Conservation (phyloP, 2,888 invertebrate species). For the Phlogophora meticulosa region DNA sequence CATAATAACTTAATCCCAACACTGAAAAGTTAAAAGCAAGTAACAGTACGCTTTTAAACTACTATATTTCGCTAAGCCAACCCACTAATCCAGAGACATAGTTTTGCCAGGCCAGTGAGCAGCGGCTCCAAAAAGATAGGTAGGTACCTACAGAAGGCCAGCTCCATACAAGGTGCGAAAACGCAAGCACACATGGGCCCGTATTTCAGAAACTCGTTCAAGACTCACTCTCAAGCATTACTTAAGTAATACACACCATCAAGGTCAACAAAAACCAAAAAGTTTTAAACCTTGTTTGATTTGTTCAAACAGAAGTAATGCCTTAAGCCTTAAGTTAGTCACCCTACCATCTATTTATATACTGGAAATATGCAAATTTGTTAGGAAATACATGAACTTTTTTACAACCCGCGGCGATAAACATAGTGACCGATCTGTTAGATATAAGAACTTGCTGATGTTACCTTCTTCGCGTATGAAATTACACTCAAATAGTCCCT, state of each 20-base stretch:
- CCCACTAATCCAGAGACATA: constrained; percentile 60
- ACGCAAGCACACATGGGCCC: neutral
- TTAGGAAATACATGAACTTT: too few species aligned
- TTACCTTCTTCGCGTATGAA: neutral
- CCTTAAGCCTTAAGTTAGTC: too few species aligned
- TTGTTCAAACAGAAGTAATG: too few species aligned
- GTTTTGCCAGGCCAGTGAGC: constrained; percentile 66
- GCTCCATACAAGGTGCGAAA: neutral
- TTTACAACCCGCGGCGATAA: too few species aligned
- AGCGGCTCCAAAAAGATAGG: neutral
- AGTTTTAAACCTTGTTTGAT: too few species aligned
- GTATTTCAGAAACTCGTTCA: neutral
- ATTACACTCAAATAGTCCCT: neutral
- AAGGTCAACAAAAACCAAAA: too few species aligned
- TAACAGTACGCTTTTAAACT: constrained; percentile 47
- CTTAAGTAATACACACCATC: too few species aligned
- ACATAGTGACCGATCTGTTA: neutral
- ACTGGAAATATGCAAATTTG: too few species aligned
- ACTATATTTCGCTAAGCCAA: constrained; percentile 50
- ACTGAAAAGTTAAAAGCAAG: constrained; percentile 46
- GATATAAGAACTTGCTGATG: neutral
- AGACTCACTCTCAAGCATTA: too few species aligned
- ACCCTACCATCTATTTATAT: too few species aligned
- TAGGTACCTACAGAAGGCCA: constrained; percentile 5
- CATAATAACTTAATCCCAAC: constrained; percentile 37